Base-by-base conservation (phyloP, 2,113 vertebrate genomes). In the Nettapus auritus region DNA sequence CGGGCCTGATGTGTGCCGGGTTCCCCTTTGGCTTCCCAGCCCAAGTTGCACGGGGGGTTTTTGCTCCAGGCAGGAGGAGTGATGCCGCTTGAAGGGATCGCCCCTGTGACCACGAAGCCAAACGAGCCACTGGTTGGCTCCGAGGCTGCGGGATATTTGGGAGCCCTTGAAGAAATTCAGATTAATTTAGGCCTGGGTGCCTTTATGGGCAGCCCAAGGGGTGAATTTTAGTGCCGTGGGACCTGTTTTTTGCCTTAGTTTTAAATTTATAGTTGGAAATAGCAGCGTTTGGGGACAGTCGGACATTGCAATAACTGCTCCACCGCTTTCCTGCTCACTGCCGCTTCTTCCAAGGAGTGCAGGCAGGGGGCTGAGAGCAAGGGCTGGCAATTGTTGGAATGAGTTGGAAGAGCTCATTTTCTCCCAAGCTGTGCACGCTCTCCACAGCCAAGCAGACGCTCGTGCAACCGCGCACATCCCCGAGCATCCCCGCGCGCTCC, bases 371-470 rank as follows among this genome's bases (percentile, higher is more conserved):
- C 82, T 94, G 10, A 81, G 60, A 82, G 88, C 60, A 76, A 44
- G 88, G 79, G 77, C 69, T 95, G 93, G 82, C 88, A 86, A 2
- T 28, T 4, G 15, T 15, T 46, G 79, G 53, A 64, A 36, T 36
- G 86, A 34, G 60, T 8, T 82, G 94, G 90, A 90, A 66, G 82
- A 83, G 71, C 85, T 93, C 20, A 93, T 97, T 96, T 93, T 79
- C 68, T 92, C 94, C 89, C 95, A 93, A 52, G 91, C 96, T 97
- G 94, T 93, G 96, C 94, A 86, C 77, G 44, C 95, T 34, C 84
- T 53, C 55, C 80, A 4, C 79, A 83, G 44, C 6, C 33, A 71
- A 93, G 80, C 94, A 80, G 68, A 10, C 53, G 5, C 93, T 83
- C 3, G 6, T 56, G 38, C 42, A 50, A 52, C 22, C 1, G 11